Evolutionary conservation across 2,113 vertebrate species (phyloP), one percentile per base, ranked within the genome.

Genomic region (Bos javanicus): DNA sequence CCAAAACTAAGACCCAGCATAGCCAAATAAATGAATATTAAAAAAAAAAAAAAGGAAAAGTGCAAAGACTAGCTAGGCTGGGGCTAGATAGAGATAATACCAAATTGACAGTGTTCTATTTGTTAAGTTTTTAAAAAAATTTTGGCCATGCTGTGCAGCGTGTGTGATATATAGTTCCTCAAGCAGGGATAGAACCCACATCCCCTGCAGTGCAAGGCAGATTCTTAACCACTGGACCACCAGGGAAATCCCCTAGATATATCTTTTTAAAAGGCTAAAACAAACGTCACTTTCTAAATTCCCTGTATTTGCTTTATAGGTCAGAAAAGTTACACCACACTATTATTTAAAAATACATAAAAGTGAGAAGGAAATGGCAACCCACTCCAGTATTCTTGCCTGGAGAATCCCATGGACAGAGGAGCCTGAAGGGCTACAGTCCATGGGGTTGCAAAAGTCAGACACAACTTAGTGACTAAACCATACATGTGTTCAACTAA

Each of bases 121-220:
- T 74, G 36, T 74, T 39, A 39, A 39, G n/a, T 39, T 71, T 12
- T 6, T 0, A 2, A 74, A 74, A 39, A 74, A 6, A 0, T 13
- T 74, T 39, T 23, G 67, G 67, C 4, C 67, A 39, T 6, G 19
- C 21, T 74, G 67, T 74, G 67, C 5, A 74, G 43, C 2, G 1
- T 30, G 74, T 78, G 14, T 43, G 43, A 78, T 30, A 43, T 74
- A 48, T 74, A 23, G 67, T 78, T 78, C 25, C 43, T 4, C 25
- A 46, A 78, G 13, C 43, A 78, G 43, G 74, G 25, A 28, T 46
- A 3, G 7, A 78, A 78, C 74, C 74, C 14, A 46, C 15, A 28
- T 48, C 74, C 43, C 74, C 14, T 48, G 43, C 14, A 78, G 25
- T 17, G 43, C 25, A 28, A 78, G 76, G 26, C 7, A 5, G 74